Evolutionary conservation across 2,113 vertebrate species (phyloP).

Genomic region (Chiloscyllium plagiosum): DNA sequence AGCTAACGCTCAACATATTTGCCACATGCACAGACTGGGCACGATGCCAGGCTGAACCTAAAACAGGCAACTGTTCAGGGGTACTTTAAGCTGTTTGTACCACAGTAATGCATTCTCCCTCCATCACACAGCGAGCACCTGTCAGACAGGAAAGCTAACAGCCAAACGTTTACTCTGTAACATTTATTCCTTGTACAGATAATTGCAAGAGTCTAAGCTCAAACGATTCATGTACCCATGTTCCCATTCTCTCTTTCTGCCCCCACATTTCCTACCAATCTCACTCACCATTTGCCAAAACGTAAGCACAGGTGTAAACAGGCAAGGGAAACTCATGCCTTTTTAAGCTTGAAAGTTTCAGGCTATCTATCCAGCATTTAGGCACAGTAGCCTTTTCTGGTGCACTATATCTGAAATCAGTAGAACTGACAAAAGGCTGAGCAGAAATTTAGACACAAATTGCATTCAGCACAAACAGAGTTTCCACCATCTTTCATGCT

Average conservation of each 20-base stretch:
- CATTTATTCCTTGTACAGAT: background rate
- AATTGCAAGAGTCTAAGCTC: background rate
- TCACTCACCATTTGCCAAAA: background rate
- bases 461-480: background rate
- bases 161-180: background rate
- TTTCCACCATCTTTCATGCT: background rate
- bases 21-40: background rate
- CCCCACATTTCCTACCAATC: background rate
- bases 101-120: background rate
- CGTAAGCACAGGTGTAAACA: background rate
- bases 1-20: background rate
- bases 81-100: constrained; percentile 2
- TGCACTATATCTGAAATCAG: background rate
- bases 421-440: background rate
- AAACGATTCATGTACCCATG: background rate
- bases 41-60: constrained; percentile 20
- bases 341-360: background rate
- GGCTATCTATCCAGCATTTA: background rate
- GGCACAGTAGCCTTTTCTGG: background rate
- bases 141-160: background rate
- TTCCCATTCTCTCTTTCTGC: background rate
- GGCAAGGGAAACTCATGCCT: background rate
- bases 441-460: background rate
- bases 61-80: background rate
- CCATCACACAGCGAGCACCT: background rate